Evolutionary conservation across 2,888 invertebrate genomes (phyloP).

Genomic region (Corythucha ciliata): DNA sequence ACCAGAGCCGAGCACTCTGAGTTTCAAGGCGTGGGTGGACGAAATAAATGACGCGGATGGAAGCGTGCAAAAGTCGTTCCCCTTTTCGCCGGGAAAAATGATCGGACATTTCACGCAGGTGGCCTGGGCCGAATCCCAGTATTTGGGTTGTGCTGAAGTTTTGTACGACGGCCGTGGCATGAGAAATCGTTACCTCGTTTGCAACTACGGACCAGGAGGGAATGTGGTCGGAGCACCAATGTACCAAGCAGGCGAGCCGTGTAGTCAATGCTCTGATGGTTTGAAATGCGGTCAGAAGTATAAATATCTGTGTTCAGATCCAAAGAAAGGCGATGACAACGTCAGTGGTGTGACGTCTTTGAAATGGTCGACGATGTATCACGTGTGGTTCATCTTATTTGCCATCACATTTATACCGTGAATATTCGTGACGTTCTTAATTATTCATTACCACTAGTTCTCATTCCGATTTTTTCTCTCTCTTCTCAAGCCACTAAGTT

Average conservation of each 20-base stretch:
- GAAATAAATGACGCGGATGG: too few relatives aligned
- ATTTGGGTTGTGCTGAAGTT: conserved; percentile 16
- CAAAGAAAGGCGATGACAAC: too few relatives aligned
- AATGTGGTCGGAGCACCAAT: neutral
- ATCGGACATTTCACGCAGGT: conserved; percentile 21
- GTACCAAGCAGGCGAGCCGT: conserved; percentile 13
- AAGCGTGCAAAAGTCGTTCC: neutral
- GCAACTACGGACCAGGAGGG: conserved; percentile 22
- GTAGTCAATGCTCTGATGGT: conserved; percentile 7
- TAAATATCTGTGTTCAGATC: too few relatives aligned
- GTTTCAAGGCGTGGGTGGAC: conserved; percentile 13
- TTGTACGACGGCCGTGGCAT: neutral
- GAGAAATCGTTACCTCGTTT: conserved; percentile 8
- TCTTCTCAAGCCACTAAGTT: too few relatives aligned
- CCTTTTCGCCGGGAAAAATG: neutral
- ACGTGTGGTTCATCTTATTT: too few relatives aligned
- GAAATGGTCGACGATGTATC: too few relatives aligned
- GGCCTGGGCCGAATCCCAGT: conserved; percentile 18
- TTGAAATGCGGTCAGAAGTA: too few relatives aligned
- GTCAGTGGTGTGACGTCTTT: too few relatives aligned
- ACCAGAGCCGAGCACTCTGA: neutral
- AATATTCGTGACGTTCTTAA: too few relatives aligned
- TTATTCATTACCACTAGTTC: too few relatives aligned
- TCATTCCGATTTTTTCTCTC: too few relatives aligned
- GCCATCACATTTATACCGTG: too few relatives aligned